Conservation (phyloP, 2,888 invertebrate genomes). For the Tiliacea aurago region DNA sequence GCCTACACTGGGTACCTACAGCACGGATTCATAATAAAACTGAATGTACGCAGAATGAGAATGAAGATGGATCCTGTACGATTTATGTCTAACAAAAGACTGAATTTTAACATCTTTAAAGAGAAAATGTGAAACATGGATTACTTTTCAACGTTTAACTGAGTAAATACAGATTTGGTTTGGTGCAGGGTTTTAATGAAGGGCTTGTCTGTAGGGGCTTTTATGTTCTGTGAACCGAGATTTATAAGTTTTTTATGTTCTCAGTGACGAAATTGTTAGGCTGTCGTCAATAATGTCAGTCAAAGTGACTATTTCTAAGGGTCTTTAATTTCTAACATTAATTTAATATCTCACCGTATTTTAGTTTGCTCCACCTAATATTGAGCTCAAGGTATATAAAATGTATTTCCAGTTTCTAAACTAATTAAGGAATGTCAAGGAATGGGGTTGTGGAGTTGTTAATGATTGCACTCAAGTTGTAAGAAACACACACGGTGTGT, state of each 20-base stretch:
- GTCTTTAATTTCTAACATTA: slow-evolving; percentile 18
- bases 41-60: slow-evolving; percentile 65
- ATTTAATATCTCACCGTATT: slow-evolving; percentile 23
- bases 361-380: background rate
- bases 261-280: slow-evolving; percentile 25
- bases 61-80: slow-evolving; percentile 59
- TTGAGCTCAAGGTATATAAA: background rate
- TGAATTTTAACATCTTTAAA: slow-evolving; percentile 60
- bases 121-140: slow-evolving; percentile 54
- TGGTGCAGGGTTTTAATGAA: slow-evolving; percentile 28
- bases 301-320: slow-evolving; percentile 7
- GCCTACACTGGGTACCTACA: slow-evolving; percentile 64
- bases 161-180: slow-evolving; percentile 18
- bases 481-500: slow-evolving; percentile 3
- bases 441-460: slow-evolving; percentile 35
- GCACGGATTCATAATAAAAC: slow-evolving; percentile 71
- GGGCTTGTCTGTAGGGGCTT: slow-evolving; percentile 13
- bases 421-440: slow-evolving; percentile 36
- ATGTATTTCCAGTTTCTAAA: slow-evolving; percentile 24
- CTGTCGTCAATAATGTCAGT: slow-evolving; percentile 32
- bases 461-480: slow-evolving; percentile 42
- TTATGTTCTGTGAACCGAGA: slow-evolving; percentile 27
- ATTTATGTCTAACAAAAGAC: slow-evolving; percentile 63
- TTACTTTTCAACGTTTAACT: slow-evolving; percentile 44
- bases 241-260: slow-evolving; percentile 57